These are phyloP conservation scores for Tetrapedia diversipes DNA, from an alignment of 2,888 invertebrate genomes.

Conservation along the genomic window DNA sequence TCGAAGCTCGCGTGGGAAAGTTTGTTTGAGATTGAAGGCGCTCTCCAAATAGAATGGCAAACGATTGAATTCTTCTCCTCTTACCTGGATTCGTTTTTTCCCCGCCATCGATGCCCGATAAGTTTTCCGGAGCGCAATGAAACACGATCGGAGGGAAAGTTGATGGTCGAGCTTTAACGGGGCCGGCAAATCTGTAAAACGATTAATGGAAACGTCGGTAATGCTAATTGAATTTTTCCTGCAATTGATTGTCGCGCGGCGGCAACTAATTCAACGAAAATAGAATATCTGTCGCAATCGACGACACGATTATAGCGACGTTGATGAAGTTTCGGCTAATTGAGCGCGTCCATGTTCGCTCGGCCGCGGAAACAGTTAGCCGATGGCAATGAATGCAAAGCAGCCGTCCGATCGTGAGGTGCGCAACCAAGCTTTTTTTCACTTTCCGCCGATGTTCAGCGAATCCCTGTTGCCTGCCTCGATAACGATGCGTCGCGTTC, in stretches of 20 bases:
- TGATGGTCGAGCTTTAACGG: neutral
- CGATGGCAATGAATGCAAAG: constrained; percentile 56
- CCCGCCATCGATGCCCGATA: too few species aligned
- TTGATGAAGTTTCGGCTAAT: constrained; percentile 68
- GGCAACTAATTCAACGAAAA: constrained; percentile 60
- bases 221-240: constrained; percentile 55
- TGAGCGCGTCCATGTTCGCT: constrained; percentile 37
- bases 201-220: constrained; percentile 44
- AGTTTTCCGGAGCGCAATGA: neutral
- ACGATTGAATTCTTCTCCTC: neutral
- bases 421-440: neutral
- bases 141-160: neutral
- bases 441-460: neutral
- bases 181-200: constrained; percentile 37
- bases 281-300: constrained; percentile 65
- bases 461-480: neutral
- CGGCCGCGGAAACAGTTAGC: neutral
- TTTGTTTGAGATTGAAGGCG: neutral
- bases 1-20: too few species aligned
- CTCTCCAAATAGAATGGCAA: neutral
- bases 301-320: constrained; percentile 62
- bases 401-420: constrained; percentile 35
- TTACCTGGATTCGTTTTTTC: neutral
- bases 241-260: constrained; percentile 51
- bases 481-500: constrained; percentile 13